Percentiles rank a stretch among this genome's conserved stretches.
These are phyloP conservation scores for Rhinoptilus africanus DNA, from an alignment of 2,113 vertebrate genomes.

Conservation along the genomic window DNA sequence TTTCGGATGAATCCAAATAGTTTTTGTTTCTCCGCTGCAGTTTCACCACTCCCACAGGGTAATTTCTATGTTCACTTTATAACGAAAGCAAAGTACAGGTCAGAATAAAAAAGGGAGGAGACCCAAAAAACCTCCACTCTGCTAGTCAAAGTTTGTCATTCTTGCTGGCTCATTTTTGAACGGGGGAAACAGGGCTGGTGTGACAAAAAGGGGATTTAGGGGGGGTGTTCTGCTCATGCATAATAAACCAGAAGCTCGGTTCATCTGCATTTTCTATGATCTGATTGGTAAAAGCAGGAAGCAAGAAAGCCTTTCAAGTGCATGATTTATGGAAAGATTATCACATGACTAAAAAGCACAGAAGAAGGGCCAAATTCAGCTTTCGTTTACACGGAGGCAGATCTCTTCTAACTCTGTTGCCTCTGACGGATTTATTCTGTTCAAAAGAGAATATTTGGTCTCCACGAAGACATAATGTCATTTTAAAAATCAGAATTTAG, in stretches of 20 bases:
- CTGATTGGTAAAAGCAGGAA: conserved; percentile 73
- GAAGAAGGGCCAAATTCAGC: conserved; percentile 16
- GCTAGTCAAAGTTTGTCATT: neutral
- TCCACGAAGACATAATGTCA: neutral
- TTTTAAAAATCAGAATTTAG: neutral
- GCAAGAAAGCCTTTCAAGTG: conserved; percentile 63
- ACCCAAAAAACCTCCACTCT: neutral
- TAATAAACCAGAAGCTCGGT: neutral
- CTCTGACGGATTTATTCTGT: neutral
- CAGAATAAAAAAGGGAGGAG: conserved; percentile 64
- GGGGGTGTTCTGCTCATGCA: neutral
- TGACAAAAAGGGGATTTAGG: conserved; percentile 8
- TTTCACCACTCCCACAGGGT: conserved; percentile 58
- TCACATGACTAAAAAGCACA: conserved; percentile 55
- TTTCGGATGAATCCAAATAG: conserved; percentile 47
- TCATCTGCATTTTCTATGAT: conserved; percentile 63
- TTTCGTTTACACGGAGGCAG: neutral
- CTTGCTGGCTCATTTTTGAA: neutral
- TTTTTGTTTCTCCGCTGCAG: conserved; percentile 64
- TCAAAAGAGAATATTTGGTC: neutral
- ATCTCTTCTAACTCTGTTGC: neutral
- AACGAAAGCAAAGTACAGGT: conserved; percentile 75
- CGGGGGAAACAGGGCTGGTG: neutral
- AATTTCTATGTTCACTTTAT: conserved; percentile 57
- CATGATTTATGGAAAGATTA: conserved; percentile 54